Evolutionary conservation across 2,113 vertebrate genomes (phyloP), one percentile per base, ranked within the genome.

Genomic region (Calyptommatus sinebrachiatus): DNA sequence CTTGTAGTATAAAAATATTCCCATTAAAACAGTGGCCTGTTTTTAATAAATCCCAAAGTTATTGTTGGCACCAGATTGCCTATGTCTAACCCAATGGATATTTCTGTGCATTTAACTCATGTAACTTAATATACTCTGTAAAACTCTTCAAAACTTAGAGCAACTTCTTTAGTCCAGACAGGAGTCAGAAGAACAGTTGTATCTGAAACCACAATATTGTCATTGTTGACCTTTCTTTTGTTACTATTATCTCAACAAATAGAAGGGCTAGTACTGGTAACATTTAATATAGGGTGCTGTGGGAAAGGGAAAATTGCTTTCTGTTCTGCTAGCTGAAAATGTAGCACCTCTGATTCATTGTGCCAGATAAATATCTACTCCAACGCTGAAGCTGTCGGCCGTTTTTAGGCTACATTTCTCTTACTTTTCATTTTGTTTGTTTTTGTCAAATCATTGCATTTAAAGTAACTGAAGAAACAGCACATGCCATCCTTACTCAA

Each of bases 21-120:
- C 87, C 71, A 89, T 91, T 93, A 92, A 93, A 92, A 89, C 73
- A 76, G 86, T 91, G 85, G 89, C 84, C 86, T 93, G 88, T 80
- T 92, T 93, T 92, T 91, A 93, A 94, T 92, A 93, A 92, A 90
- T 87, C 82, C 75, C 46, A 48, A 89, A 86, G 88, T 91, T 92
- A 89, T 92, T 92, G 69, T 89, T 94, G 93, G 90, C 87, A 90
- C 69, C 81, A 80, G 74, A 75, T 91, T 90, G 85, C 84, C 75
- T 88, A 74, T 21, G 1, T 90, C 82, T 70, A 93, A 92, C 83
- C 83, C 85, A 94, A 89, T 79, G 85, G 91, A 85, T 92, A 92
- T 92, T 88, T 90, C 85, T 86, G 84, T 90, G 61, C 80, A 78
- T 88, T 81, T 77, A 90, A 93, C 82, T 92, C 86, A 80, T 92